phyloP scores from a whole-genome alignment of 2,797 vertebrate species.

The Danio choprae region DNA sequence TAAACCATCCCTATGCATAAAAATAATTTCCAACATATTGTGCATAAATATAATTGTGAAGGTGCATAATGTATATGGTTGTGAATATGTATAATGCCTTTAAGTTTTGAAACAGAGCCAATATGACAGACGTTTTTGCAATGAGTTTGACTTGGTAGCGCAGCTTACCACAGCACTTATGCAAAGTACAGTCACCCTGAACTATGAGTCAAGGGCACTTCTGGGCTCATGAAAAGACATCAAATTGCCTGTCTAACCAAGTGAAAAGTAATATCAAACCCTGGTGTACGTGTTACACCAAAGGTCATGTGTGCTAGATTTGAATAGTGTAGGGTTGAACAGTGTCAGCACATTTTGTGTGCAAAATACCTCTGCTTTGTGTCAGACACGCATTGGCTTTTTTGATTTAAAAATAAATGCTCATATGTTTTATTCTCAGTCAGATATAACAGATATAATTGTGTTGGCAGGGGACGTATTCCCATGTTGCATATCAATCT shows the following conservation, averaged over 20 bases:
- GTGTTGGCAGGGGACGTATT: background rate
- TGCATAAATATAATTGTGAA: no score
- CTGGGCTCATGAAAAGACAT: slow-evolving; percentile 2
- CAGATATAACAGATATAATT: slow-evolving; percentile 41
- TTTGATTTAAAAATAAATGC: slow-evolving; percentile 27
- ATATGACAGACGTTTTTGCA: background rate
- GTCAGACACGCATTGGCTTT: slow-evolving; percentile 2
- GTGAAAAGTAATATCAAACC: slow-evolving; percentile 20
- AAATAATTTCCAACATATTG: background rate
- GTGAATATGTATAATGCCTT: background rate
- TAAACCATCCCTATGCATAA: no score
- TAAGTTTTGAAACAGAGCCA: background rate
- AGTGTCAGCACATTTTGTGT: background rate
- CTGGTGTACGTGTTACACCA: background rate
- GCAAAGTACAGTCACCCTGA: slow-evolving; percentile 9
- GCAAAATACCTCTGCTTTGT: background rate
- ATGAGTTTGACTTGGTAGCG: background rate
- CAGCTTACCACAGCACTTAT: slow-evolving; percentile 4
- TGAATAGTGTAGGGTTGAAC: background rate
- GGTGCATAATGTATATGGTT: no score
- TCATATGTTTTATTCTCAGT: slow-evolving; percentile 20
- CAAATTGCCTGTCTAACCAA: background rate
- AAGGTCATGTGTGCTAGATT: slow-evolving; percentile 15
- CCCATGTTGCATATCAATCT: slow-evolving; percentile 42
- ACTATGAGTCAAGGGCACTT: background rate